phyloP scores from a whole-genome alignment of 1,140 invertebrate genomes.

The Panagrolaimus sp. region DNA sequence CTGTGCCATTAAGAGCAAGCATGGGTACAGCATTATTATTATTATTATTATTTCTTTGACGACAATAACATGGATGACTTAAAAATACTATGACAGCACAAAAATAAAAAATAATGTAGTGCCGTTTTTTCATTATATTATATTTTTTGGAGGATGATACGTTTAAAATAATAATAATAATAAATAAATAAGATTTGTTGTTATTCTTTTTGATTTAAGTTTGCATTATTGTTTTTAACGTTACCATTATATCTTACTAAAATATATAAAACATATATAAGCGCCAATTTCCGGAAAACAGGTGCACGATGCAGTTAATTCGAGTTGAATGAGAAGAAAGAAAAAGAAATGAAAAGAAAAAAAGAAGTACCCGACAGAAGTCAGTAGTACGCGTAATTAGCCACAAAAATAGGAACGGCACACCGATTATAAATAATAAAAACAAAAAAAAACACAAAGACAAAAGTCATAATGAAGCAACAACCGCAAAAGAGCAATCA shows the following conservation, averaged over 20 bases:
- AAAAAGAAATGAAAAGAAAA: too few species aligned
- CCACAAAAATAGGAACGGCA: conserved; percentile 7
- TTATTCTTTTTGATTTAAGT: neutral
- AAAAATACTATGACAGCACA: neutral
- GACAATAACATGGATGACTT: neutral
- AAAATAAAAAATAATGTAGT: neutral
- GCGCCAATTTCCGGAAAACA: conserved; percentile 15
- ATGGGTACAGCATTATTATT: neutral
- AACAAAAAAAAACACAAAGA: neutral
- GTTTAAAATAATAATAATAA: conserved; percentile 2
- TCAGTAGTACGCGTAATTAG: conserved; percentile 11
- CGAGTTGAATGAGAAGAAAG: too few species aligned
- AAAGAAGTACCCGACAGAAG: neutral
- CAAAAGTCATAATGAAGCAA: neutral
- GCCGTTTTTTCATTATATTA: neutral
- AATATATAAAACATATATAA: neutral
- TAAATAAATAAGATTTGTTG: neutral
- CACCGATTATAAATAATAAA: neutral
- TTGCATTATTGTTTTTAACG: neutral
- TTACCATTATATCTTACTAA: conserved; percentile 1
- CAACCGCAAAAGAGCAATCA: neutral
- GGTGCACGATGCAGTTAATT: conserved; percentile 11
- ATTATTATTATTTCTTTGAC: neutral
- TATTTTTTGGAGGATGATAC: neutral
- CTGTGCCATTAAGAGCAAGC: conserved; percentile 28